These are phyloP conservation scores for Mionectes macconnelli DNA, from an alignment of 2,113 vertebrate genomes.

Conservation along the genomic window DNA sequence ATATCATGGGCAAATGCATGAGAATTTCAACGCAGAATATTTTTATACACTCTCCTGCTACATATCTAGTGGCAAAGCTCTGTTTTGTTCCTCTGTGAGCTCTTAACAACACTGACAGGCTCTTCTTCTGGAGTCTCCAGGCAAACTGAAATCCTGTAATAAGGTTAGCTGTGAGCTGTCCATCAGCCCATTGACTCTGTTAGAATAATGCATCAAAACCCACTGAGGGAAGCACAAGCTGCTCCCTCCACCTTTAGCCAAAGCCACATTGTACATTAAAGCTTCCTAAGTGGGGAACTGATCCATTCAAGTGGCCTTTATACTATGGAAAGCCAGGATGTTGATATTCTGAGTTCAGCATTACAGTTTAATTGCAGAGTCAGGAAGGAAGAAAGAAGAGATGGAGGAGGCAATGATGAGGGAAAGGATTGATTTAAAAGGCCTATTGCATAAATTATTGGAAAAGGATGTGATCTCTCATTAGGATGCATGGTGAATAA, in stretches of 20 bases:
- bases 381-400: background rate
- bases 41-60: background rate
- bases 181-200: background rate
- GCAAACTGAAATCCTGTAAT: background rate
- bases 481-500: background rate
- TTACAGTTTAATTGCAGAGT: background rate
- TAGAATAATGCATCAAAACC: background rate
- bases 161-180: background rate
- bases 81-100: background rate
- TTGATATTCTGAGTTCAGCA: background rate
- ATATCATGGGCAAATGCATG: background rate
- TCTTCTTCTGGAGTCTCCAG: background rate
- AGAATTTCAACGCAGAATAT: background rate
- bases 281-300: background rate
- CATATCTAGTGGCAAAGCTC: background rate
- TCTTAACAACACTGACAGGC: background rate
- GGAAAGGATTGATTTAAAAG: constrained; percentile 16
- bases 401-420: background rate
- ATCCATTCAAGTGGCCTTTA: background rate
- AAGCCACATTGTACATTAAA: background rate
- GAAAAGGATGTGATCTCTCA: background rate
- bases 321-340: constrained; percentile 15
- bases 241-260: background rate
- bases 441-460: constrained; percentile 11
- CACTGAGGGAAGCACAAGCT: accelerated